A percentile compares a stretch with the other conserved stretches of the same genome.
Evolutionary conservation across 37 sponge, comb jelly and placozoan species (phyloP).

Genomic region (Cladorhizidae sp.): DNA sequence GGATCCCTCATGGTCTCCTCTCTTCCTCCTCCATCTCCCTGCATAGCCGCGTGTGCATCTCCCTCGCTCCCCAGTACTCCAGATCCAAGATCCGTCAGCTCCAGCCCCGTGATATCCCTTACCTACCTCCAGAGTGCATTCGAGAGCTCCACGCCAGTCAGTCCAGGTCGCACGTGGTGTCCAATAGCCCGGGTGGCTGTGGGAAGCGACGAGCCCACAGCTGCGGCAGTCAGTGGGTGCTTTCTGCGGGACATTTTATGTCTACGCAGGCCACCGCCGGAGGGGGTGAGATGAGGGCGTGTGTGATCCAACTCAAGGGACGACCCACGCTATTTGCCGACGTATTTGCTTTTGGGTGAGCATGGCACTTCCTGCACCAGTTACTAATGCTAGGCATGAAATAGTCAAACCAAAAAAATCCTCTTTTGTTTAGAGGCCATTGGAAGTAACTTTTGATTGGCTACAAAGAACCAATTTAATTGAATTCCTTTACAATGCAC

Average conservation of each 20-base stretch:
- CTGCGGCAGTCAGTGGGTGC: constrained; percentile 10
- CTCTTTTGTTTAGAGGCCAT: too few relatives aligned
- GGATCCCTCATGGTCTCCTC: constrained; percentile 54
- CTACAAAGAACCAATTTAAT: too few relatives aligned
- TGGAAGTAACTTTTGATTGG: too few relatives aligned
- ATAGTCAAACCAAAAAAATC: too few relatives aligned
- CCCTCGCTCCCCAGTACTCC: constrained; percentile 23
- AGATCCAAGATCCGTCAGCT: neutral
- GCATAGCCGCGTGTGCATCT: constrained; percentile 46
- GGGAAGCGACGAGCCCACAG: neutral
- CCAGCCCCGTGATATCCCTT: constrained; percentile 23
- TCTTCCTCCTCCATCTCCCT: constrained; percentile 47
- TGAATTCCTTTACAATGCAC: too few relatives aligned
- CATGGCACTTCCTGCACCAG: too few relatives aligned
- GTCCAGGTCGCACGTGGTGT: neutral
- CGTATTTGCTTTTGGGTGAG: constrained; percentile 67
- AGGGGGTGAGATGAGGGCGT: neutral
- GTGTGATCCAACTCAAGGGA: neutral
- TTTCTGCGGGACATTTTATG: neutral
- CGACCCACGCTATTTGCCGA: constrained; percentile 27
- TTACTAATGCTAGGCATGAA: too few relatives aligned
- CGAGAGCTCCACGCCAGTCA: constrained; percentile 14
- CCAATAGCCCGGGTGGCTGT: neutral
- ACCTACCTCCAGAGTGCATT: constrained; percentile 51
- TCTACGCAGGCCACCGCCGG: neutral